Evolutionary conservation across 2,888 invertebrate species (phyloP), one percentile per base, ranked within the genome.

Genomic region (Andrena haemorrhoa): DNA sequence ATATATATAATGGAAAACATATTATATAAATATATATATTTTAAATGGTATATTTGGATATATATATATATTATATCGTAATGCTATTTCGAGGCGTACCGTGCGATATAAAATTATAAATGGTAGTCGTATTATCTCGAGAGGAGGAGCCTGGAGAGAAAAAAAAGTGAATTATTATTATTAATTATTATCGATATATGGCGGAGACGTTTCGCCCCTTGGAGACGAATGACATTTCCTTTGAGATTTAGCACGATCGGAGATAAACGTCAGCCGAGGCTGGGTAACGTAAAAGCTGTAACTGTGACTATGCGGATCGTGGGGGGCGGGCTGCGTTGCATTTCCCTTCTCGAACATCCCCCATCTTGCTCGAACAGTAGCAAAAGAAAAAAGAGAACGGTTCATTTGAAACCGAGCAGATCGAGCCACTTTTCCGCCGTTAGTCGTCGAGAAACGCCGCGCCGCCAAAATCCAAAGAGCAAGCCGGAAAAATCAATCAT

Each of bases 221-320:
- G 86, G 77, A 76, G 69, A 76, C 53, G 76, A 65, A 66, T 66
- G 65, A 58, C 75, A 41, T 74, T 75, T 81, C 51, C 41, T 75
- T 66, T 68, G 73, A 64, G 79, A 83, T 84, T 80, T 74, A 86
- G 20, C 51, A 75, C 51, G 78, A 68, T 79, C 63, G 81, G 72
- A 71, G 77, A 74, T 56, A 23, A 26, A 23, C 80, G 79, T 85
- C 88, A 83, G 86, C 85, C 81, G 84, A 72, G 82, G 90, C 86
- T 90, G 91, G 88, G 4, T 4, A 86, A 89, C 84, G 91, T 93
- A 47, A 60, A 70, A 94, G 91, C 93, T 94, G 89, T 93, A 93
- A 93, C 93, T 93, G 93, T 94, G 93, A 94, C 93, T 92, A 90
- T 93, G 93, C 78, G 94, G 94, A 93, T 94, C 94, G 90, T 93